These are phyloP conservation scores for Beroe ovata DNA, from an alignment of 37 sponge, comb jelly and placozoan genomes.

Conservation along the genomic window DNA sequence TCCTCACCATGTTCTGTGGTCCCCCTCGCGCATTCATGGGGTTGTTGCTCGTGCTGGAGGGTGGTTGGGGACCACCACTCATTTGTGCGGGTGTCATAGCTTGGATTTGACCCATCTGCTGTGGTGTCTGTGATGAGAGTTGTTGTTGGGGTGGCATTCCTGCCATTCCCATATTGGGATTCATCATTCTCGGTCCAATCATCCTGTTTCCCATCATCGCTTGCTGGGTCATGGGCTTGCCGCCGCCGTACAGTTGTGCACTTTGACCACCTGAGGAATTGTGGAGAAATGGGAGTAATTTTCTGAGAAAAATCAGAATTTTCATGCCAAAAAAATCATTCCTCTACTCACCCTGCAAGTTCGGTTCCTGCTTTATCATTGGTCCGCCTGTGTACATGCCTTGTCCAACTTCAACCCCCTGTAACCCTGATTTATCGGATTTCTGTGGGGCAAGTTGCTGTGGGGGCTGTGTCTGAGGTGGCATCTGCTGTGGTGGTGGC, in stretches of 20 bases:
- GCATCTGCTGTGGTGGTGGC: neutral
- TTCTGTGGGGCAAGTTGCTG: neutral
- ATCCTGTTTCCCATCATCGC: neutral
- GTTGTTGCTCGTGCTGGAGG: neutral
- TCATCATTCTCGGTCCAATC: slow-evolving; percentile 2
- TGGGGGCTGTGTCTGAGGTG: neutral
- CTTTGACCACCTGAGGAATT: slow-evolving; percentile 3
- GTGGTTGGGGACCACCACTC: neutral
- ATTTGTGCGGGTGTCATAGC: neutral
- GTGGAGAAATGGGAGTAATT: neutral
- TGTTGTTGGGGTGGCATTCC: neutral
- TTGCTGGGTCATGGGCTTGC: slow-evolving; percentile 58
- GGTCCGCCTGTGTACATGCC: slow-evolving; percentile 1
- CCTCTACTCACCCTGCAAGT: no score
- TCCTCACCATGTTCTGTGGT: neutral
- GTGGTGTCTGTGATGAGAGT: neutral
- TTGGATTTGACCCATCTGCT: slow-evolving; percentile 5
- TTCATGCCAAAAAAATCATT: neutral
- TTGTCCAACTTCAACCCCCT: slow-evolving; percentile 23
- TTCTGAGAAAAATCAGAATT: neutral
- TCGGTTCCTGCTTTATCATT: slow-evolving; percentile 33
- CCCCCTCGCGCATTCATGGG: neutral
- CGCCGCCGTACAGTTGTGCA: neutral
- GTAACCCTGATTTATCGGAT: neutral
- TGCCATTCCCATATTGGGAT: slow-evolving; percentile 39